Base-by-base conservation (phyloP, 2,797 vertebrate species). In the Halcyon smyrnensis region DNA sequence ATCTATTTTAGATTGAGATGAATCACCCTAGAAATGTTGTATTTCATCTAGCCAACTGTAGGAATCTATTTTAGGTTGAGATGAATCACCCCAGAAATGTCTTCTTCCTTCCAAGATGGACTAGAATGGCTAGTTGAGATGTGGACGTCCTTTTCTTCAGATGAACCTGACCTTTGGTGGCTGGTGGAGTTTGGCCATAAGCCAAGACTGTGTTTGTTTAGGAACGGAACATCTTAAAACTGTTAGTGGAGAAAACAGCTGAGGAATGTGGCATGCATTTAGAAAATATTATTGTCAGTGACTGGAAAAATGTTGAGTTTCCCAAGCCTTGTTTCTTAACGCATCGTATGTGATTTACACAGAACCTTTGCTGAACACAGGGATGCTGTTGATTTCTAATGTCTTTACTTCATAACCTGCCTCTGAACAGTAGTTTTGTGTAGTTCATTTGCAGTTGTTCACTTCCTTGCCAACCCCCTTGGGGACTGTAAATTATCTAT, bases 1-100 rank as follows among this genome's bases (percentile, higher is more conserved):
- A 89, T 95, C 91, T 97, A 89, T 96, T 96, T 97, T 94, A 77
- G 68, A 63, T 90, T 79, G 78, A 89, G 82, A 93, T 96, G 89
- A 96, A 94, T 96, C 95, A 96, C 86, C 50, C 84, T 48, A 84
- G 74, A 92, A 93, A 90, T 93, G 88, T 73, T 93, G 86, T 76
- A 73, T 93, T 96, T 95, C 54, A 73, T 89, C 50, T 82, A 94
- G 69, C 85, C 86, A 95, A 88, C 87, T 88, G 83, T 60, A 91
- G 71, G 46, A 75, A 77, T 91, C 90, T 96, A 75, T 96, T 96
- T 65, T 95, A 37, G 65, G 27, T 65, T 36, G 67, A 91, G 84
- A 95, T 95, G 79, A 96, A 96, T 96, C 93, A 95, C 25, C 32
- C 60, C 70, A 64, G 69, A 71, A 88, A 89, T 82, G 75, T 77